Evolutionary conservation across 2,797 vertebrate genomes (phyloP).

Genomic region (Semotilus atromaculatus): DNA sequence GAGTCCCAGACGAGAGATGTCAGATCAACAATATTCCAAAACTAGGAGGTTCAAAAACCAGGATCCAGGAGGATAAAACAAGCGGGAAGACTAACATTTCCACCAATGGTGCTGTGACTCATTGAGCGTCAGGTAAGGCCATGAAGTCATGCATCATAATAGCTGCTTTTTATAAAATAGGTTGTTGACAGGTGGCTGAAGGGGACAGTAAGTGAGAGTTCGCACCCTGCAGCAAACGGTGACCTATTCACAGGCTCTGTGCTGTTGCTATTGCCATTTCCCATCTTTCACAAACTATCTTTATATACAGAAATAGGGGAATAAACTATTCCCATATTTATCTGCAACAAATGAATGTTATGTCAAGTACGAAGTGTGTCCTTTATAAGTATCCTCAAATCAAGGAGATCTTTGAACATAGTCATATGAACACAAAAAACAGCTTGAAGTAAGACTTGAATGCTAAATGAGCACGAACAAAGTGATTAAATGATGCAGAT

Average conservation of each 20-base stretch:
- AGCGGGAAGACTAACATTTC: not conserved
- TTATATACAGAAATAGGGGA: not conserved
- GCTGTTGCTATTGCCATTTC: conserved; percentile 29
- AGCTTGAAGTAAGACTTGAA: conserved; percentile 6
- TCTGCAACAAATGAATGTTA: not conserved
- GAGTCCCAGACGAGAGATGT: not conserved
- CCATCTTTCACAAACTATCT: conserved; percentile 36
- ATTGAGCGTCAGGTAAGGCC: conserved; percentile 14
- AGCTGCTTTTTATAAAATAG: conserved; percentile 49
- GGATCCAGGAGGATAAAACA: not conserved
- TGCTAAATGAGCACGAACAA: not conserved
- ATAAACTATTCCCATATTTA: conserved; percentile 3
- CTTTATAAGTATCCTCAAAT: conserved; percentile 4
- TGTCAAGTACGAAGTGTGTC: conserved; percentile 2
- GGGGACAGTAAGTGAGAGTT: conserved; percentile 68
- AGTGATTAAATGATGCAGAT: not conserved
- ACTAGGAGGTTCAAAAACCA: not conserved
- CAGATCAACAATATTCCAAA: not conserved
- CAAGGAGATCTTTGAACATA: not conserved
- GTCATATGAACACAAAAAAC: not conserved
- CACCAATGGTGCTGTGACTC: conserved; percentile 1
- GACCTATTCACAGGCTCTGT: conserved; percentile 56
- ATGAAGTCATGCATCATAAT: conserved; percentile 29
- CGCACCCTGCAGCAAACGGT: conserved; percentile 53
- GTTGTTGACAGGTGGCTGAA: conserved; percentile 63